phyloP scores from a whole-genome alignment of 2,797 vertebrate genomes.

The Aphelocoma californica region DNA sequence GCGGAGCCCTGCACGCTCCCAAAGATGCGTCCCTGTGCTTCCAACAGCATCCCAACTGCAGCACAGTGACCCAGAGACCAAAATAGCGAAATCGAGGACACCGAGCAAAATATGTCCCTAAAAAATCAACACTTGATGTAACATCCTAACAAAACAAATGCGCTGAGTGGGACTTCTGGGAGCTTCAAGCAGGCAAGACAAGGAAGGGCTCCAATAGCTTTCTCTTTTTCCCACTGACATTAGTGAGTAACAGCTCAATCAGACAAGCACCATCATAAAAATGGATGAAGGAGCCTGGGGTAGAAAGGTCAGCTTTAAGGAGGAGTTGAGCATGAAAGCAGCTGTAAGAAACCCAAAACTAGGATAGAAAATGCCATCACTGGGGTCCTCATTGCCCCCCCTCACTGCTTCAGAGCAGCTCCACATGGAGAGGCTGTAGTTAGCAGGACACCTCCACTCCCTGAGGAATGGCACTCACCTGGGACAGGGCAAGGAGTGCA shows the following conservation, averaged over 20 bases:
- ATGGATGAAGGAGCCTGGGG: neutral
- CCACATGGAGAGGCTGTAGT: rapidly evolving
- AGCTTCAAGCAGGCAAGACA: neutral
- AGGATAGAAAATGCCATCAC: neutral
- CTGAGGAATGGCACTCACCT: rapidly evolving
- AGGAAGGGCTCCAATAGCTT: neutral
- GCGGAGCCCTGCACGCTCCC: rapidly evolving
- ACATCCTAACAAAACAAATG: neutral
- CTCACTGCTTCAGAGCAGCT: neutral
- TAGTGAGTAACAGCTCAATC: neutral
- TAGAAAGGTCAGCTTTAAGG: neutral
- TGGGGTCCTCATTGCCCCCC: too few relatives aligned
- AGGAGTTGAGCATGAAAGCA: neutral
- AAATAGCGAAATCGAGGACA: neutral
- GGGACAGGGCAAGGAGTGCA: rapidly evolving
- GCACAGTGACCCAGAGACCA: neutral
- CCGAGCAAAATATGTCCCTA: neutral
- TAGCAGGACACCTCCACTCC: neutral
- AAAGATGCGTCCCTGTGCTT: neutral
- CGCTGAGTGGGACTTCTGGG: neutral
- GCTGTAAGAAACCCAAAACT: neutral
- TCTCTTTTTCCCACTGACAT: neutral
- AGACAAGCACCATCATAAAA: neutral
- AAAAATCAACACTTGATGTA: neutral
- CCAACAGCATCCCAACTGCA: neutral